Conservation (phyloP, 1,140 invertebrate species). For the Teleopsis dalmanni region DNA sequence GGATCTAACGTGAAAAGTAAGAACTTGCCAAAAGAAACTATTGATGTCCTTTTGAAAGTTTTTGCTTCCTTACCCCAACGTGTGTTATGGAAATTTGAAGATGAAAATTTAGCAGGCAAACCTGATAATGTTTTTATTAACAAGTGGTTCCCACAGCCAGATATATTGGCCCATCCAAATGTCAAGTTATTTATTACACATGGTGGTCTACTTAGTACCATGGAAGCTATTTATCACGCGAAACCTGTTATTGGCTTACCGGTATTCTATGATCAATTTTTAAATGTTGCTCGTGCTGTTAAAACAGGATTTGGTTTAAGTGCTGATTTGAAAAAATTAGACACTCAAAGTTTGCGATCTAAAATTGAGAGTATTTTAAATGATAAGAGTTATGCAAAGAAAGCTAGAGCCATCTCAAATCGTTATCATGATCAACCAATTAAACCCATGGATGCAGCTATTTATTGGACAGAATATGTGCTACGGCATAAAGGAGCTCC, state of each 20-base stretch:
- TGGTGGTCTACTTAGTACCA: constrained; percentile 61
- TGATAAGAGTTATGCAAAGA: no score
- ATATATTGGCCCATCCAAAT: constrained; percentile 62
- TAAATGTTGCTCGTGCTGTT: constrained; percentile 48
- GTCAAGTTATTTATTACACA: constrained; percentile 64
- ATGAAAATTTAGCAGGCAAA: constrained; percentile 46
- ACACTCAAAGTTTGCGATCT: no score
- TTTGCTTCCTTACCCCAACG: constrained; percentile 49
- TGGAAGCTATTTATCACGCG: constrained; percentile 62
- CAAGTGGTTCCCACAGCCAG: constrained; percentile 64
- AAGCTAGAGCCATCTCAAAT: no score
- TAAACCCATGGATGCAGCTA: constrained; percentile 54
- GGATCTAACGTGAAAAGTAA: constrained; percentile 56
- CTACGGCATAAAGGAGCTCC: constrained; percentile 46
- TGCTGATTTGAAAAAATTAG: no score
- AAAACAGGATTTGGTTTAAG: constrained; percentile 38
- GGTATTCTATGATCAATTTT: constrained; percentile 56
- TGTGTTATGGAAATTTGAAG: constrained; percentile 54
- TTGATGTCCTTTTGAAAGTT: constrained; percentile 46
- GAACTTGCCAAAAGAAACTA: constrained; percentile 46
- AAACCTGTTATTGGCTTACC: constrained; percentile 65
- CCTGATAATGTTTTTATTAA: constrained; percentile 56
- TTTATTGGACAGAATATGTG: constrained; percentile 66
- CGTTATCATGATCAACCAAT: constrained; percentile 52
- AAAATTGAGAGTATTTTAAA: no score